Percentiles rank a stretch among this genome's conserved stretches.
phyloP scores from a whole-genome alignment of 2,888 invertebrate species.

The Nudaria mundana region DNA sequence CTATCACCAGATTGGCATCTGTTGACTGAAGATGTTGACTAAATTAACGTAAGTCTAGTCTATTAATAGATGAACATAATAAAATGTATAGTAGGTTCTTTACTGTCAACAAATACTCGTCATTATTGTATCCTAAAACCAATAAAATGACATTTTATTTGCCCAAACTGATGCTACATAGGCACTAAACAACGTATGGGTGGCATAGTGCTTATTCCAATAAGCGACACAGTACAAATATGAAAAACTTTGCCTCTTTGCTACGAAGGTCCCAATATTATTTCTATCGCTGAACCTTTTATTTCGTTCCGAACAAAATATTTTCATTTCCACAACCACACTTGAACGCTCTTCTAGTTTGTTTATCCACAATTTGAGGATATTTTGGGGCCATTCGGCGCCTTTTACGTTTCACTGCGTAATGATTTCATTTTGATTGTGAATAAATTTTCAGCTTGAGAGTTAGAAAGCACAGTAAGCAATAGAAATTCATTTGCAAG shows the following conservation, averaged over 20 bases:
- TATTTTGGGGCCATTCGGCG: constrained; percentile 40
- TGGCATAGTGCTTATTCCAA: constrained; percentile 59
- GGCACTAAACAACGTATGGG: constrained; percentile 56
- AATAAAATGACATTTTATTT: too few species aligned
- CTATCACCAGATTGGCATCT: too few species aligned
- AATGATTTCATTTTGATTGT: constrained; percentile 51
- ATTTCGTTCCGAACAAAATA: constrained; percentile 52
- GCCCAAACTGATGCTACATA: too few species aligned
- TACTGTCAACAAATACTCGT: too few species aligned
- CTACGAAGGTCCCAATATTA: constrained; percentile 43
- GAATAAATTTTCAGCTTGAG: constrained; percentile 44
- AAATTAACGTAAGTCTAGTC: too few species aligned
- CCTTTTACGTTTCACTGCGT: constrained; percentile 42
- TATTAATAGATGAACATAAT: too few species aligned
- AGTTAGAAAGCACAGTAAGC: constrained; percentile 29
- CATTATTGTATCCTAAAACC: too few species aligned
- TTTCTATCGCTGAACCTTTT: constrained; percentile 42
- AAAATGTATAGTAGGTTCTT: too few species aligned
- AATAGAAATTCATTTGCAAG: constrained; percentile 24
- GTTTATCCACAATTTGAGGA: constrained; percentile 55
- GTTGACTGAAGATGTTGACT: too few species aligned
- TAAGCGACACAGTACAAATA: constrained; percentile 53
- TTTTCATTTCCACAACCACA: constrained; percentile 53
- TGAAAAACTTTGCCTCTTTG: constrained; percentile 50
- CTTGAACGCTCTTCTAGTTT: constrained; percentile 44